phyloP scores from a whole-genome alignment of 2,113 vertebrate genomes.

The Ochotona princeps region DNA sequence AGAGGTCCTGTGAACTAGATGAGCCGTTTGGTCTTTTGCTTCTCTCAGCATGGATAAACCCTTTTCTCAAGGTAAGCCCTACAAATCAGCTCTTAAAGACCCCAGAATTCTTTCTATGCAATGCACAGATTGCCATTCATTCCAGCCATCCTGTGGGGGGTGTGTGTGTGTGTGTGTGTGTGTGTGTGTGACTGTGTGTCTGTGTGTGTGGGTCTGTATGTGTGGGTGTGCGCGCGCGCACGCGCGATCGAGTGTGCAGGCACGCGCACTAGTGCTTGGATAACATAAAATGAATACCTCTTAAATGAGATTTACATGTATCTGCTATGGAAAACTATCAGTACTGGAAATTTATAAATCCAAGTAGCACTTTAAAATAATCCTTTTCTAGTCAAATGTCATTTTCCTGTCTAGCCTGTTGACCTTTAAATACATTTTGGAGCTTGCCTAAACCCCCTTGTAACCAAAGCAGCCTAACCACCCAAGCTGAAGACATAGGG shows the following conservation, averaged over 20 bases:
- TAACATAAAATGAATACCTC: slow-evolving; percentile 76
- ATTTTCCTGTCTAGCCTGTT: slow-evolving; percentile 58
- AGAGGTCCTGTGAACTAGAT: slow-evolving; percentile 73
- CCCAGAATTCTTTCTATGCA: slow-evolving; percentile 68
- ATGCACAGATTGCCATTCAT: slow-evolving; percentile 76
- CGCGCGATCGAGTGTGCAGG: not conserved
- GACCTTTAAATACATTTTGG: slow-evolving; percentile 71
- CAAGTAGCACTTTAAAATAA: slow-evolving; percentile 54
- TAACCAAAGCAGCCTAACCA: slow-evolving; percentile 61
- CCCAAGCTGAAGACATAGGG: slow-evolving; percentile 62
- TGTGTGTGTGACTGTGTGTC: not conserved
- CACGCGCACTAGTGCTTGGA: slow-evolving; percentile 22
- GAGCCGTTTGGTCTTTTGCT: slow-evolving; percentile 68
- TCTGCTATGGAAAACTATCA: slow-evolving; percentile 53
- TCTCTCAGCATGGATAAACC: slow-evolving; percentile 77
- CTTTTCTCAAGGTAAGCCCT: slow-evolving; percentile 80
- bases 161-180: not conserved
- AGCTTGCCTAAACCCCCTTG: slow-evolving; percentile 54
- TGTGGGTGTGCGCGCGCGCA: no score
- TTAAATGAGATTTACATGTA: slow-evolving; percentile 72
- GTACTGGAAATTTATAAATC: slow-evolving; percentile 48
- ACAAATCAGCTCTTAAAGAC: slow-evolving; percentile 54
- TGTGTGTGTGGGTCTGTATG: not conserved
- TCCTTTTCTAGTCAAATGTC: slow-evolving; percentile 33
- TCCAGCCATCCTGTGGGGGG: slow-evolving; percentile 6